Evolutionary conservation across 2,888 invertebrate species (phyloP).

Genomic region (Rhogogaster chlorosoma): DNA sequence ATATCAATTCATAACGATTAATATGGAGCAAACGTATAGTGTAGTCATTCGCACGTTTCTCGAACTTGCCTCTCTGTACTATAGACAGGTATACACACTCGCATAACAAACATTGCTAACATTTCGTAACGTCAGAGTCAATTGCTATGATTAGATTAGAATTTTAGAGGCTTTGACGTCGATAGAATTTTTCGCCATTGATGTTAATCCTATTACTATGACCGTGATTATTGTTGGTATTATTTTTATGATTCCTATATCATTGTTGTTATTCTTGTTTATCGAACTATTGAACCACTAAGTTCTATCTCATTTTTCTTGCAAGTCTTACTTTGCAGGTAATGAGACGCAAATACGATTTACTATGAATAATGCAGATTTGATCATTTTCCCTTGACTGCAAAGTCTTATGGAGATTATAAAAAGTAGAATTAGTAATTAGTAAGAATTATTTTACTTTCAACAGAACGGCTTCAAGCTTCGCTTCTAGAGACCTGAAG

Average conservation of each 20-base stretch:
- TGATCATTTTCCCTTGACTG: background rate
- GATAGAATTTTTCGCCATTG: slow-evolving; percentile 5
- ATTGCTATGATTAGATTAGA: slow-evolving; percentile 48
- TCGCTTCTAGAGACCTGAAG: background rate
- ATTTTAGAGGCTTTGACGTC: slow-evolving; percentile 31
- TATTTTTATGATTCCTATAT: background rate
- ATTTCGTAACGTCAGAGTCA: slow-evolving; percentile 29
- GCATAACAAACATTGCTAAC: background rate
- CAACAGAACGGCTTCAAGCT: background rate
- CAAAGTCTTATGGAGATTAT: background rate
- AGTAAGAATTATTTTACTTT: background rate
- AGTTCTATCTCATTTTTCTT: background rate
- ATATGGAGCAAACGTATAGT: background rate
- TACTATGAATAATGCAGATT: background rate
- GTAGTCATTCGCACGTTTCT: slow-evolving; percentile 10
- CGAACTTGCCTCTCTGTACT: background rate
- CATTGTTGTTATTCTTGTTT: background rate
- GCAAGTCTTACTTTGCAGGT: background rate
- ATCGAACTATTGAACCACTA: background rate
- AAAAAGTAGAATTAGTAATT: background rate
- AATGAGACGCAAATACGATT: background rate
- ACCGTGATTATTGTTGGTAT: slow-evolving; percentile 4
- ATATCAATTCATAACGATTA: slow-evolving; percentile 27
- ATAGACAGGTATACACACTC: background rate
- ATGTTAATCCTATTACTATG: background rate